Base-by-base conservation (phyloP, 2,888 invertebrate genomes). In the Acleris literana region DNA sequence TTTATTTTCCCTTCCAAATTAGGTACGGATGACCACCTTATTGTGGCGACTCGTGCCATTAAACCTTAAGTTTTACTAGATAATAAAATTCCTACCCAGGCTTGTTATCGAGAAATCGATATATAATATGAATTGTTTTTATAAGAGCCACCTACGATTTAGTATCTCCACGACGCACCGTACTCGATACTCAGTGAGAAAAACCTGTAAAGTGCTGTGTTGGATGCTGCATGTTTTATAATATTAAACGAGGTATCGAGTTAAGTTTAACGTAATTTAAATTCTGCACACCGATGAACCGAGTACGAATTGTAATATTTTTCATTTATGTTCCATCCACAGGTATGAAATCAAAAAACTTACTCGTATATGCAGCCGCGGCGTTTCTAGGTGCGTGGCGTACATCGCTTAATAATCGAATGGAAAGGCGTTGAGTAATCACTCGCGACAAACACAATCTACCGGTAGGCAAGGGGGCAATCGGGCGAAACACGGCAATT, bases 401-500 rank as follows among this genome's bases (percentile, higher is more conserved):
- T 85, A 85, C 90, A 90, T 91, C 74, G 82, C 76, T 75, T 77
- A 78, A 81, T 80, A 85, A 82, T 82, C 78, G 76, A 87, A 84
- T 84, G 84, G 74, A 80, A 84, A 79, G 73, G 75, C 79, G 79
- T 79, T 72, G 74, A 81, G 79, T 84, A 85, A 85, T 85, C 81
- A 81, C 79, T 81, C 76, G 78, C 84, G 76, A 79, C 79, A 77
- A 81, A 82, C 80, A 83, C 82, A 88, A 88, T 86, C 85, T 84
- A 82, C 83, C 78, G 82, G 81, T 80, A 83, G 79, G 81, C 78
- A 76, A 81, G 86, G 82, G 78, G 69, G 82, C 86, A 89, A 86
- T 90, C 84, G 84, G 80, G 79, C 87, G 85, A 80, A 82, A 87
- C 88, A 82, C 76, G 72, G 82, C 90, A 89, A 90, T 90, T 89